Conservation (phyloP, 2,113 vertebrate species). For the Butorides virescens region DNA sequence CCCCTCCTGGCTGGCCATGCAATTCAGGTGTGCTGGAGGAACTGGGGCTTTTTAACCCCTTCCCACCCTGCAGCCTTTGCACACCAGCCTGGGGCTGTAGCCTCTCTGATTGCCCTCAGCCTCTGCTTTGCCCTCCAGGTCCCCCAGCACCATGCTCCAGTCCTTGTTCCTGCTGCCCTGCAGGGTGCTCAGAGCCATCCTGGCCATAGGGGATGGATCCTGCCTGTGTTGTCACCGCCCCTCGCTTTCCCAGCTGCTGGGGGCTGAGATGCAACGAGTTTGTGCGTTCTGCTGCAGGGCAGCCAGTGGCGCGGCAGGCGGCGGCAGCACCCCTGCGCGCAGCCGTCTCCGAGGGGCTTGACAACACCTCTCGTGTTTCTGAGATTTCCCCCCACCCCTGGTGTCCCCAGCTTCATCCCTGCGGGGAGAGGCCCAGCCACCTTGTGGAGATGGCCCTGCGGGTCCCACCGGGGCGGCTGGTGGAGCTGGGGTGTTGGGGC, state of each 20-base stretch:
- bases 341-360: neutral
- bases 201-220: rapidly evolving
- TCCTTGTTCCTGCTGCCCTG: neutral
- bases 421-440: neutral
- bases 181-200: neutral
- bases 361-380: neutral
- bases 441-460: rapidly evolving
- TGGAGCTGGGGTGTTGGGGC: neutral
- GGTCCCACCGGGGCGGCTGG: rapidly evolving
- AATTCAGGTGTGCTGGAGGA: neutral
- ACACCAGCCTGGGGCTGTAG: neutral
- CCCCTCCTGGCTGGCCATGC: neutral
- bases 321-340: neutral
- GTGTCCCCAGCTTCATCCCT: neutral
- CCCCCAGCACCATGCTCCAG: neutral
- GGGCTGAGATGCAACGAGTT: neutral
- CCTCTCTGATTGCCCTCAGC: neutral
- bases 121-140: neutral
- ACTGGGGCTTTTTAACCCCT: neutral
- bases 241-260: neutral
- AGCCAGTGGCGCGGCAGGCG: neutral
- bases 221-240: neutral
- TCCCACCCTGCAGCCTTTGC: neutral
- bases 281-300: neutral
- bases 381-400: neutral